A percentile compares a stretch with the other conserved stretches of the same genome.
phyloP scores from a whole-genome alignment of 2,888 invertebrate genomes.

The Nezara viridula region DNA sequence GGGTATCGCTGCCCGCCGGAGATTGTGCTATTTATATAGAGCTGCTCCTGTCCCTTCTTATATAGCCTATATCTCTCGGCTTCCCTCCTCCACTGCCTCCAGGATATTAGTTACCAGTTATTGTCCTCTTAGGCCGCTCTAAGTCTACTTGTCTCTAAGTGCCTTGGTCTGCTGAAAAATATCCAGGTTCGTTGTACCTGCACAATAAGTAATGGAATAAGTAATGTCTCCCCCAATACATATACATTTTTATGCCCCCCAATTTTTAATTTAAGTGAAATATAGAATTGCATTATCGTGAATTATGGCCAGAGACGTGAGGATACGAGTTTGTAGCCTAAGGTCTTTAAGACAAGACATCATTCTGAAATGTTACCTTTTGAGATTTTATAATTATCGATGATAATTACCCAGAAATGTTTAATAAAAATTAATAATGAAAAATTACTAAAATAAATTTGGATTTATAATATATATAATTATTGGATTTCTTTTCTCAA shows the following conservation, averaged over 20 bases:
- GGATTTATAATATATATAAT: too few relatives aligned
- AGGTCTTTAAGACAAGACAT: too few relatives aligned
- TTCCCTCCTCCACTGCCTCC: neutral
- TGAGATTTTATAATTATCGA: too few relatives aligned
- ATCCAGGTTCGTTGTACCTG: neutral
- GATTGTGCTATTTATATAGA: constrained; percentile 64
- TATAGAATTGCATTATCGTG: too few relatives aligned
- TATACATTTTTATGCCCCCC: neutral
- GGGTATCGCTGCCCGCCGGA: constrained; percentile 63
- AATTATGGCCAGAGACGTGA: too few relatives aligned
- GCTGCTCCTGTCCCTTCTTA: constrained; percentile 50
- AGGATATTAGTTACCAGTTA: constrained; percentile 40
- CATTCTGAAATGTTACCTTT: too few relatives aligned
- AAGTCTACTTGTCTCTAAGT: neutral
- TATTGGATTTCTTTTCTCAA: too few relatives aligned
- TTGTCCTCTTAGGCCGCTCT: constrained; percentile 11
- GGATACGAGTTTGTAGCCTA: too few relatives aligned
- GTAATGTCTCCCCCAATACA: neutral
- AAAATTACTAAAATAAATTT: too few relatives aligned
- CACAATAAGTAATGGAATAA: too few relatives aligned
- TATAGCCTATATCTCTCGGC: constrained; percentile 32
- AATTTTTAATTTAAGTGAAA: neutral
- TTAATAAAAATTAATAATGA: too few relatives aligned
- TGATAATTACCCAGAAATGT: too few relatives aligned
- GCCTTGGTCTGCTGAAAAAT: neutral